Conservation (phyloP, 2,888 invertebrate species). For the Eupithecia dodoneata region DNA sequence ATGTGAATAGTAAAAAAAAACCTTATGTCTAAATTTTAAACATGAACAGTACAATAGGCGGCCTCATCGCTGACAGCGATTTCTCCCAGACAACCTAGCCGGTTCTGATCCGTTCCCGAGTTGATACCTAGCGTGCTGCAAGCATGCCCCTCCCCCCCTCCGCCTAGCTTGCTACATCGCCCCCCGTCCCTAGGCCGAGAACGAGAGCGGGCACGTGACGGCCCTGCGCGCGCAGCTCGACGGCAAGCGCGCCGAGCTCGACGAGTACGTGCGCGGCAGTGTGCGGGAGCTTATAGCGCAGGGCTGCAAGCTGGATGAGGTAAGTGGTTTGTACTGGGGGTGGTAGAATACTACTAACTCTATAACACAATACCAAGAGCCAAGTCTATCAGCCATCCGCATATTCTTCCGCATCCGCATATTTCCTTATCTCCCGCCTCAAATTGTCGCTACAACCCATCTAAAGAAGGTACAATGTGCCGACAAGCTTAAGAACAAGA, state of each 20-base stretch:
- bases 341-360: not conserved
- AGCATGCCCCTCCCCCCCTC: not conserved
- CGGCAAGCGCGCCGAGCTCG: conserved; percentile 80
- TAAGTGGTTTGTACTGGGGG: conserved; percentile 51
- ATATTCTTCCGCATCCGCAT: not conserved
- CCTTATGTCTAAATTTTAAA: too few relatives aligned
- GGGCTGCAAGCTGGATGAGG: conserved; percentile 79
- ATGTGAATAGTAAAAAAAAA: too few relatives aligned
- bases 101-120: not conserved
- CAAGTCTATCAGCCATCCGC: not conserved
- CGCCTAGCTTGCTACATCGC: conserved; percentile 39
- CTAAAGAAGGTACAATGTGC: not conserved
- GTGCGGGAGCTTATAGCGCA: conserved; percentile 79
- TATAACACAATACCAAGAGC: not conserved
- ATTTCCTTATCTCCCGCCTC: not conserved
- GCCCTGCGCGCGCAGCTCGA: conserved; percentile 82
- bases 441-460: not conserved
- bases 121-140: not conserved
- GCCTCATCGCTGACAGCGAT: too few relatives aligned
- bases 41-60: too few relatives aligned
- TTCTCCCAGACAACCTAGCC: too few relatives aligned
- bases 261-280: conserved; percentile 78
- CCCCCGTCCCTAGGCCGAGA: conserved; percentile 85
- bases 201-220: conserved; percentile 86
- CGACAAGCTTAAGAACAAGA: not conserved